Base-by-base conservation (phyloP, 2,113 vertebrate genomes). In the Malurus elegans region DNA sequence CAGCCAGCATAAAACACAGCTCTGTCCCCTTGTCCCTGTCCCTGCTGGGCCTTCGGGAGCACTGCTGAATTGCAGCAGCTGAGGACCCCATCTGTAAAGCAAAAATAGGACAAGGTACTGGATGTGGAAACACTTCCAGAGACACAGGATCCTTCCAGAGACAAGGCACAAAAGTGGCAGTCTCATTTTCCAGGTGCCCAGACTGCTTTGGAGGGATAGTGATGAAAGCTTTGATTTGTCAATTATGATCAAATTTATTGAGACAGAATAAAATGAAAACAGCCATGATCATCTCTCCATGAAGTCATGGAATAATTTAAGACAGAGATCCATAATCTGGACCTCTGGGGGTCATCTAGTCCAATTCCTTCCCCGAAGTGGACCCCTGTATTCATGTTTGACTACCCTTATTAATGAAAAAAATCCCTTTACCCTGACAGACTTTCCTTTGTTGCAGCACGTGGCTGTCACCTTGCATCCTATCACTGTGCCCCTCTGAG, bases 151-250 rank as follows among this genome's bases (percentile, higher is more conserved):
- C 42, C 48, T 91, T 25, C 31, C 9, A 18, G 26, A 34, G 25
- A 44, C 44, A 40, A 51, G 44, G 65, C 76, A 61, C 5, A 18
- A 31, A 74, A 83, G 84, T 48, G 36, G 36, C 45, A 76, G 20
- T 56, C n/a, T 85, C 31, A 40, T 92, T 95, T 94, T 82, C 45
- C 70, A 76, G 61, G 26, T 74, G 66, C 36, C 44, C 65, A 58
- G 48, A 4, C 40, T 86, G 50, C 66, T 91, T 82, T 92, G 57
- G 81, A 69, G 50, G 29, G 45, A 32, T 85, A 42, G 51, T 31
- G 42, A 25, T 72, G 36, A 90, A 94, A 92, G 50, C 73, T 94
- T 91, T 89, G 73, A 71, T 61, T 87, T 89, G 53, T 72, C 78
- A 65, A 0, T 29, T 29, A 66, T 67, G 89, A 62, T 87, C 19